Evolutionary conservation across 2,888 invertebrate genomes (phyloP).

Genomic region (Conops quadrifasciatus): DNA sequence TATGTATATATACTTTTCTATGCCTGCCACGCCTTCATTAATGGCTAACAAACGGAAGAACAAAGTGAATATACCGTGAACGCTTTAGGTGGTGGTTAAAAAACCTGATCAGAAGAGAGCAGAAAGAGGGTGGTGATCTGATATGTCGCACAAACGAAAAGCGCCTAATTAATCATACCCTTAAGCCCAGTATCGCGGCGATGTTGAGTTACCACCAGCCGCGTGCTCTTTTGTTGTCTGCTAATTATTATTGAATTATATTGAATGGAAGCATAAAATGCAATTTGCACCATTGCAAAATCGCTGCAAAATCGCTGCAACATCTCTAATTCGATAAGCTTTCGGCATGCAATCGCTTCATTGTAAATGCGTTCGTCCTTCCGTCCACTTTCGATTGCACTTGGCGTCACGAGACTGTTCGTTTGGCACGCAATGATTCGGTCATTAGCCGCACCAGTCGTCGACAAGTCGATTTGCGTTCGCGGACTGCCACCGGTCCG

Average conservation of each 20-base stretch:
- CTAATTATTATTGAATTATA: slow-evolving; percentile 23
- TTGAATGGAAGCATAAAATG: slow-evolving; percentile 3
- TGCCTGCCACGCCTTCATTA: too few species aligned
- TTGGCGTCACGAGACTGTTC: not conserved
- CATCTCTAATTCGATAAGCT: not conserved
- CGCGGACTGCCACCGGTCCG: slow-evolving; percentile 31
- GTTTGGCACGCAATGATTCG: slow-evolving; percentile 45
- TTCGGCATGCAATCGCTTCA: not conserved
- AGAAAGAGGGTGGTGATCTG: too few species aligned
- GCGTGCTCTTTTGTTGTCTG: not conserved
- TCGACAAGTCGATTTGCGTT: slow-evolving; percentile 20
- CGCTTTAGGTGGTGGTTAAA: not conserved
- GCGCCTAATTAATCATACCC: too few species aligned
- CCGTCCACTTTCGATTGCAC: not conserved
- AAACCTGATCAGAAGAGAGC: not conserved
- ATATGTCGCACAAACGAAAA: too few species aligned
- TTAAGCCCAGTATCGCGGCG: not conserved
- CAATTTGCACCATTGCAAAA: slow-evolving; percentile 8
- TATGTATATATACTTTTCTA: too few species aligned
- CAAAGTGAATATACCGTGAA: too few species aligned
- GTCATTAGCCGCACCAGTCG: slow-evolving; percentile 34
- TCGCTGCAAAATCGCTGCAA: not conserved
- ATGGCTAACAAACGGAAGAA: too few species aligned
- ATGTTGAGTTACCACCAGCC: not conserved
- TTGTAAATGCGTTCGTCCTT: too few species aligned